phyloP scores from a whole-genome alignment of 2,797 vertebrate genomes.

The Leuciscus waleckii region DNA sequence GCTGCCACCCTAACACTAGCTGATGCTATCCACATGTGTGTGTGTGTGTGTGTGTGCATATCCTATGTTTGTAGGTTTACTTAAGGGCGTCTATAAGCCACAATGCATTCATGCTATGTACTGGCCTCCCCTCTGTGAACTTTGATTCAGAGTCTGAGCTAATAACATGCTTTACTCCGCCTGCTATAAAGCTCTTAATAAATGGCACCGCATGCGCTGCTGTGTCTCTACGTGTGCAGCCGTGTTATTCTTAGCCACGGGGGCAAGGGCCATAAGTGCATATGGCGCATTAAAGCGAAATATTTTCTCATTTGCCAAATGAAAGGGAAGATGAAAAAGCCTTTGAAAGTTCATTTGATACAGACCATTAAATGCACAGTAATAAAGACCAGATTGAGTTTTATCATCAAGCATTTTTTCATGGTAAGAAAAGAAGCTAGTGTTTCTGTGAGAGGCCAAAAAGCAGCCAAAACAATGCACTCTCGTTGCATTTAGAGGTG shows the following conservation, averaged over 20 bases:
- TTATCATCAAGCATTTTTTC: conserved; percentile 43
- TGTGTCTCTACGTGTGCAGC: conserved; percentile 36
- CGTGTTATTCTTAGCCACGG: conserved; percentile 45
- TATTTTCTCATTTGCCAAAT: conserved; percentile 42
- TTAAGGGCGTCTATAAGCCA: conserved; percentile 44
- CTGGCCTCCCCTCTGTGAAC: conserved; percentile 49
- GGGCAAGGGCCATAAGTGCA: conserved; percentile 38
- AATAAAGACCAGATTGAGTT: conserved; percentile 47
- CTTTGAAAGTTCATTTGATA: conserved; percentile 53
- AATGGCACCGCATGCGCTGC: conserved; percentile 44
- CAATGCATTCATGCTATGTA: conserved; percentile 37
- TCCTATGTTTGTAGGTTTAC: conserved; percentile 32
- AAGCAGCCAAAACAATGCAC: conserved; percentile 21
- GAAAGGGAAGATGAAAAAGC: conserved; percentile 34
- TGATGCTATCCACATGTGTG: conserved; percentile 31
- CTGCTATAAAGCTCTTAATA: conserved; percentile 53
- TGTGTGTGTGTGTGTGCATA: conserved; percentile 21
- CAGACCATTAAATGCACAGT: conserved; percentile 53
- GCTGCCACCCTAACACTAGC: conserved; percentile 38
- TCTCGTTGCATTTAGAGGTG: conserved; percentile 25
- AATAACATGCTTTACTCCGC: conserved; percentile 40
- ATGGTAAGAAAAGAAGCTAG: conserved; percentile 35
- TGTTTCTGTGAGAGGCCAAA: conserved; percentile 27
- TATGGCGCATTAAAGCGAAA: conserved; percentile 44
- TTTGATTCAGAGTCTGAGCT: conserved; percentile 56